Base-by-base conservation (phyloP, 2,888 invertebrate species). In the Gisinianus flammeolus region DNA sequence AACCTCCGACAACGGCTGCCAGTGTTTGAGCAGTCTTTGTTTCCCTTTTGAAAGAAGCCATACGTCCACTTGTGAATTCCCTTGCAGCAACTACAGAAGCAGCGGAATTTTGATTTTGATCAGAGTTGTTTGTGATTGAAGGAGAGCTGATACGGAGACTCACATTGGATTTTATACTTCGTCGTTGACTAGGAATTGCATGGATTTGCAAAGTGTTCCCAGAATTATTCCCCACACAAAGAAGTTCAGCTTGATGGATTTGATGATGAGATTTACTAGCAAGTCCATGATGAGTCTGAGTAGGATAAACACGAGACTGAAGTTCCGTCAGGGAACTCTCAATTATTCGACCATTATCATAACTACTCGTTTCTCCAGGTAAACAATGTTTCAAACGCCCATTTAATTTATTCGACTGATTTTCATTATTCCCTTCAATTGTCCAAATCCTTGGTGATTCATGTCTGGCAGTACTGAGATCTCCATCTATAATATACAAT, bases 1-100 rank as follows among this genome's bases (percentile, higher is more conserved):
- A n/a, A n/a, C 94, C 94, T 0, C 95, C 95, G 0, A 95, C 94
- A 0, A 95, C 95, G 5, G 95, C 91, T 81, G 94, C 94, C 71
- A 95, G 87, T 0, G 95, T 95, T 86, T 94, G 94, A 2, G 94
- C 94, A 0, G 95, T 95, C 88, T 95, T 95, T 3, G 93, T 94
- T 86, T 95, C 95, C 71, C 94, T 89, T 73, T 93, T 90, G 78
- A 89, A 87, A n/a, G 87, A 87, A 6, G 87, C 85, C 22, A 86
- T 81, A 0, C 85, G 80, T 16, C 85, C 85, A 80, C 83, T 85
- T 56, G 82, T 79, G 67, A 83, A 83, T 26, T 84, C 83, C 52
- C 82, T 78, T 2, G 80, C 66, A 0, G 80, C 72, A 24, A 80
- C 78, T 2, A 64, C 54, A n/a, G 56, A 56, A 16, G 69, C 69